Evolutionary conservation across 2,797 vertebrate genomes (phyloP).

Genomic region (Tangara arthus): DNA sequence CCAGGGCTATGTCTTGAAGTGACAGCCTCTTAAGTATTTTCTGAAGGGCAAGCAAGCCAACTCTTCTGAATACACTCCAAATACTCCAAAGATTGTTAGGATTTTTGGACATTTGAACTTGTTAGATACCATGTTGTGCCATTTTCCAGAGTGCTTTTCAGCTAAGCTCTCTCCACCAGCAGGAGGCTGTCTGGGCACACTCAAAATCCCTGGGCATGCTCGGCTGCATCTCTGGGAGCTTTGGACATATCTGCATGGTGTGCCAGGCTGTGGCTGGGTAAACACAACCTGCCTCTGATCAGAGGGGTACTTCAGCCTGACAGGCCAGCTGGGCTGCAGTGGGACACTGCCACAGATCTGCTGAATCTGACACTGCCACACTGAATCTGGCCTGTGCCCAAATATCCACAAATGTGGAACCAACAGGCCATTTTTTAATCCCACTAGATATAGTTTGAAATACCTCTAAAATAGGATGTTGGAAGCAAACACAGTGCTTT

Average conservation of each 20-base stretch:
- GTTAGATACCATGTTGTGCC: no score
- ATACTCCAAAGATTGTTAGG: not conserved
- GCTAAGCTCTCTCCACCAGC: not conserved
- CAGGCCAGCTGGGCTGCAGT: not conserved
- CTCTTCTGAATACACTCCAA: not conserved
- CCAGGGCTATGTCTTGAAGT: no score
- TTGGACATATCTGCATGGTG: not conserved
- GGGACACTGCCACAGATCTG: no score
- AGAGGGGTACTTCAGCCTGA: not conserved
- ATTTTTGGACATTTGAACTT: not conserved
- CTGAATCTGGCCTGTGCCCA: not conserved
- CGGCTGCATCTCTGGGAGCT: not conserved
- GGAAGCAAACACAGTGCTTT: not conserved
- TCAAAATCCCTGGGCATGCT: not conserved
- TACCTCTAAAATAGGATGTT: not conserved
- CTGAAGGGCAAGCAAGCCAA: not conserved
- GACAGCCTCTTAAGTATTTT: not conserved
- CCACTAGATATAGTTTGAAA: not conserved
- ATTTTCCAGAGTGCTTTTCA: not conserved
- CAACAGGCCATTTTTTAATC: not conserved
- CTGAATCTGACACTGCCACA: not conserved
- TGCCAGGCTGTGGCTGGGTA: not conserved
- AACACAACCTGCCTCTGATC: not conserved
- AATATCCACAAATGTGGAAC: not conserved
- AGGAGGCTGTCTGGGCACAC: fast-evolving